Conservation (phyloP, 1,140 invertebrate genomes). For the Maniola jurtina region DNA sequence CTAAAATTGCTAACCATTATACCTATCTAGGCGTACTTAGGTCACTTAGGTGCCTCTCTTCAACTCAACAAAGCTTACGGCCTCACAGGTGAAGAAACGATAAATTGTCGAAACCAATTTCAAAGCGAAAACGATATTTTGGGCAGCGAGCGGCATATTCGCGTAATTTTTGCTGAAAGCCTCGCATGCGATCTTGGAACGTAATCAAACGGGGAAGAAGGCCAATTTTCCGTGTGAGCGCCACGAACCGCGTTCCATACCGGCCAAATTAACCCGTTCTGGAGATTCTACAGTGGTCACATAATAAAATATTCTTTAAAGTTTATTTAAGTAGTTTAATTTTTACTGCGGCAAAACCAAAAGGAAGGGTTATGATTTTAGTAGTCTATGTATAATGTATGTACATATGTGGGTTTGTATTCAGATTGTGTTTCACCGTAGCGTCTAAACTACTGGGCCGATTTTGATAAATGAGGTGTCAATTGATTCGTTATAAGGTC, state of each 20-base stretch:
- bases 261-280: conserved; percentile 60
- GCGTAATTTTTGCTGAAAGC: conserved; percentile 43
- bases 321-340: too few species aligned
- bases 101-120: conserved; percentile 17
- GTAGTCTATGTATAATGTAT: too few species aligned
- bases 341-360: too few species aligned
- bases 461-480: too few species aligned
- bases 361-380: too few species aligned
- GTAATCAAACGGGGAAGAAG: conserved; percentile 61
- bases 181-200: conserved; percentile 61
- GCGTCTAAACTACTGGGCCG: too few species aligned
- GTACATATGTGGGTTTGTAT: too few species aligned
- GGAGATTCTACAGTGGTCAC: conserved; percentile 43
- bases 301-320: background rate
- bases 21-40: too few species aligned
- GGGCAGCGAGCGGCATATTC: conserved; percentile 27
- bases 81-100: conserved; percentile 14
- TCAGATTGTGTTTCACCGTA: too few species aligned
- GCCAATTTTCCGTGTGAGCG: conserved; percentile 68
- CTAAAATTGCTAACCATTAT: too few species aligned
- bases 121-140: conserved; percentile 18
- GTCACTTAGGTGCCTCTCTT: too few species aligned
- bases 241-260: conserved; percentile 49
- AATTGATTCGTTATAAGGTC: too few species aligned
- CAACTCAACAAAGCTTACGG: background rate